Evolutionary conservation across 2,888 invertebrate genomes (phyloP), one percentile per base, ranked within the genome.

Genomic region (Oeneis ivallda): DNA sequence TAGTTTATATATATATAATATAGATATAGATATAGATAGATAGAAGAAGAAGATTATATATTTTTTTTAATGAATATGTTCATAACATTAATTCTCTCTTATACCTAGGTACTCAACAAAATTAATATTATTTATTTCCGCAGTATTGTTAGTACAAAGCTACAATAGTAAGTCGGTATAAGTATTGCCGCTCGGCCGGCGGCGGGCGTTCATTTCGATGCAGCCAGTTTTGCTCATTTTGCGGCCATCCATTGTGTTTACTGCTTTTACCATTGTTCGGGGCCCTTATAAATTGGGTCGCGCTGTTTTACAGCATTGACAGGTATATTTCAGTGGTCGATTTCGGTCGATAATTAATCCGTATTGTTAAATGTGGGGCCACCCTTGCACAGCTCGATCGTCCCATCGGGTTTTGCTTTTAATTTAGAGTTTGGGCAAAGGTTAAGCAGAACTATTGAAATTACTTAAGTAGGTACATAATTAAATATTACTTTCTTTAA

Each of bases 251-350:
- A 89, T 90, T 90, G 87, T 90, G 90, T 89, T 89, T 84, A 87
- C 89, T 86, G 89, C 87, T 80, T 84, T 89, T 86, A 89, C 91
- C 92, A 90, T 92, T 92, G 92, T 92, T 89, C 87, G 75, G 75
- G 76, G 79, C 76, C 86, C 84, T 83, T 89, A 92, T 92, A 92
- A 92, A 91, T 92, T 89, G 88, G 86, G 75, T 79, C 80, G 81
- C 85, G 84, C 84, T 87, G 84, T 84, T 83, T 82, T 84, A 81
- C 86, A 84, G 75, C 82, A 80, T 82, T 88, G 92, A 91, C 92
- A 92, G 92, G 90, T 91, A 91, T 91, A 91, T 92, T 91, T 90
- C 90, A 91, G 84, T 89, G 84, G 85, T 83, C 89, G 88, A 86
- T 87, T 91, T 90, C 81, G 81, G 82, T 81, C 87, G 89, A 90